Evolutionary conservation across 1,140 invertebrate species (phyloP), one percentile per base, ranked within the genome.

Genomic region (Cyphomyrmex costatus): DNA sequence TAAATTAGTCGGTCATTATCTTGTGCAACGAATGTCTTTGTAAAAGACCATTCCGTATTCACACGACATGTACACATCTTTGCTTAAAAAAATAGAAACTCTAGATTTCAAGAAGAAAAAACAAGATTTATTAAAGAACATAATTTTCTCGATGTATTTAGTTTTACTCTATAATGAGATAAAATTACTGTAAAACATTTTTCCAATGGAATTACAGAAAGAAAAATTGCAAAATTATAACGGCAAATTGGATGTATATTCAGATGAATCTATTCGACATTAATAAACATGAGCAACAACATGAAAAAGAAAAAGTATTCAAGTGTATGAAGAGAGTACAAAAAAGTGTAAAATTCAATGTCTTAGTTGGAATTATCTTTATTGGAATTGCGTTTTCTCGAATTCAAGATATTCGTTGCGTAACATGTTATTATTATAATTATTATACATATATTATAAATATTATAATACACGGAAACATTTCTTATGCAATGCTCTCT

Each of bases 391-490:
- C 46, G 49, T 46, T 58, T 10, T 49, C 3, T 46, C n/a, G 16
- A 65, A 19, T 80, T 10, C 70, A 0, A 4, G 33, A 30, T 33
- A 24, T 60, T 51, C 27, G 30, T 80, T 82, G 33, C 36, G 12
- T 16, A 70, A 73, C 36, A 53, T 16, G 46, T 66, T 68, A 51
- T 61, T 74, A 58, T 58, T 24, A n/a, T n/a, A n/a, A n/a, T n/a
- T n/a, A n/a, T n/a, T n/a, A n/a, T n/a, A n/a, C n/a, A n/a, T n/a
- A 51, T 88, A n/a, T 74, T 53, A 82, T 70, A 77, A 19, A 53
- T 33, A 71, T 42, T 42, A 2, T 30, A 56, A 51, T 14, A n/a
- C 6, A 53, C n/a, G 5, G 2, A 27, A 66, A 79, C 53, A 58
- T 87, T 60, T 73, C 66, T 60, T 61, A 60, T 21, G 12, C 27